Evolutionary conservation across 2,888 invertebrate species (phyloP), one percentile per base, ranked within the genome.

Genomic region (Drosophila parthenogenetica): DNA sequence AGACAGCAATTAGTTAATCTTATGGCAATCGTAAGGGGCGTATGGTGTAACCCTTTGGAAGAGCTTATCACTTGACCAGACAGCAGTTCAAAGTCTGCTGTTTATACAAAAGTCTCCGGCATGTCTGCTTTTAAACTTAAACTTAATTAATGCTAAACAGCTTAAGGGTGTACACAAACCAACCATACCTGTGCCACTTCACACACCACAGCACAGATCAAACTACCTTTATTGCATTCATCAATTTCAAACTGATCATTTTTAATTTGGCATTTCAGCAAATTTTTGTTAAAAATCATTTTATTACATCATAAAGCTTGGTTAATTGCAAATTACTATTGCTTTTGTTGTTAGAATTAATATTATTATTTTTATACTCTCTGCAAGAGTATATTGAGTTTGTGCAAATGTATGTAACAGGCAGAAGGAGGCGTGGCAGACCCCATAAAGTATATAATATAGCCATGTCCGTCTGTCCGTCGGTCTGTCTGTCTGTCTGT

Each of bases 101-200:
- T 58, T 54, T 48, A 64, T 19, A 46, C 29, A 3, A 45, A 19
- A 40, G 14, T 51, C 19, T 35, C 55, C 40, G 55, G 39, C 59
- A 58, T 63, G 79, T 75, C 69, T 79, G 66, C 76, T 69, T 63
- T 83, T 77, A 62, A 66, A 80, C 75, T 81, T 49, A 71, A 81
- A 87, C 79, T 87, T 87, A 83, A 84, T 89, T 89, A 89, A 84
- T 84, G 85, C 84, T 83, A 83, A 83, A 84, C 81, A 81, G 89
- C 89, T 89, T 89, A 89, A 58, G 66, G 57, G 46, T 29, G 29
- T 29, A 29, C 45, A 11, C n/a, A 19, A 13, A 39, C 46, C 29
- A 13, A 43, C 17, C 43, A 4, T 5, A 17, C 19, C 5, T 45
- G 46, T 57, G 55, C 42, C 55, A 39, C 19, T 39, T 42, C 8